These are phyloP conservation scores for Spea bombifrons DNA, from an alignment of 2,113 vertebrate species.

Conservation along the genomic window DNA sequence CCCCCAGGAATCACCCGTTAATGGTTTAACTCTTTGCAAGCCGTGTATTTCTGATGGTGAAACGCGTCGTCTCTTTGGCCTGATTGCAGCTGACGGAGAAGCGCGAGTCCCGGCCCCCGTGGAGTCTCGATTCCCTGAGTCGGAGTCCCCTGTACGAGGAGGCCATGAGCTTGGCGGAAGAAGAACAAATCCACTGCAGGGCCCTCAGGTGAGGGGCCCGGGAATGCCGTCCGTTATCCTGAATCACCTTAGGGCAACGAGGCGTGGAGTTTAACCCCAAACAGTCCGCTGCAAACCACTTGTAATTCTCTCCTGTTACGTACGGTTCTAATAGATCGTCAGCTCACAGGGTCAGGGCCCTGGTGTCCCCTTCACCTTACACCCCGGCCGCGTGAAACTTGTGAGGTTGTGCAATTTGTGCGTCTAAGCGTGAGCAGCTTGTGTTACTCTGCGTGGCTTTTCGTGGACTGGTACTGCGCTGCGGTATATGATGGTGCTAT, in stretches of 20 bases:
- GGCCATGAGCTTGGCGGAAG: slow-evolving; percentile 87
- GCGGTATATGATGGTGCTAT: no score
- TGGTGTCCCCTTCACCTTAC: no score
- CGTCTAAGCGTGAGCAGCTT: no score
- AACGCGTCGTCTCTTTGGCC: neutral
- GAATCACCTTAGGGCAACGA: neutral
- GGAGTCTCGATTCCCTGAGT: slow-evolving; percentile 70
- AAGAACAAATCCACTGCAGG: slow-evolving; percentile 86
- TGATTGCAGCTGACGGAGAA: slow-evolving; percentile 77
- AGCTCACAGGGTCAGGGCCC: no score
- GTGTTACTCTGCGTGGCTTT: no score
- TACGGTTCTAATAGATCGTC: no score
- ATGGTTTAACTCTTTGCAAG: neutral
- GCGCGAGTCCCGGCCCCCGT: slow-evolving; percentile 64
- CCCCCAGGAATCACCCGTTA: neutral
- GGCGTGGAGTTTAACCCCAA: no score
- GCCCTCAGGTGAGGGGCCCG: slow-evolving; percentile 75
- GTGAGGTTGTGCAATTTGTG: no score
- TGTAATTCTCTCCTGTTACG: no score
- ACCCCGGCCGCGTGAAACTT: no score
- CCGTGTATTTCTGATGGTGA: neutral
- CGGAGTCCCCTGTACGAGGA: slow-evolving; percentile 86
- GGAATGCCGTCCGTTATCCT: neutral
- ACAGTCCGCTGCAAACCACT: no score
- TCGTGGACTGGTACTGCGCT: no score